These are phyloP conservation scores for Tenodera sinensis DNA, from an alignment of 2,888 invertebrate genomes.

Conservation along the genomic window DNA sequence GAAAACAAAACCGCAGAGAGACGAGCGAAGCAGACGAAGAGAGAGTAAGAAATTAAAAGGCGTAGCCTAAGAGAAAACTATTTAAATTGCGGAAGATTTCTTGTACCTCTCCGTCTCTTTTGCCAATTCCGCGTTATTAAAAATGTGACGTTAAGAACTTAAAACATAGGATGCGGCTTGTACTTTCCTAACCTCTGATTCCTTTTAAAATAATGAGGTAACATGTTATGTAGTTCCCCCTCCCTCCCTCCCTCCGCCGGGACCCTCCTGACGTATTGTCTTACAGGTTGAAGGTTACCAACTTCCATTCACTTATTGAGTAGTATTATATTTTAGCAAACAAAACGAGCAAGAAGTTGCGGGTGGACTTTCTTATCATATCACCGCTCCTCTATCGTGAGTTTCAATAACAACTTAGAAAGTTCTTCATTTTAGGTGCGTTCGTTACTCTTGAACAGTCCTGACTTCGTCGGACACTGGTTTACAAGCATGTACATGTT, in stretches of 20 bases:
- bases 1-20: background rate
- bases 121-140: background rate
- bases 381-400: no score
- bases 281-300: background rate
- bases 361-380: background rate
- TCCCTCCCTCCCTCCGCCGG: no score
- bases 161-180: background rate
- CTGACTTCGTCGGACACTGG: no score
- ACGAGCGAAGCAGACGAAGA: background rate
- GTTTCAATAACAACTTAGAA: no score
- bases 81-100: background rate
- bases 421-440: no score
- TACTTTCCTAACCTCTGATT: background rate
- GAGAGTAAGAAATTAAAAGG: background rate
- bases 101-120: background rate
- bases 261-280: background rate
- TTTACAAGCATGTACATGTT: no score
- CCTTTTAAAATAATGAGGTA: constrained; percentile 18
- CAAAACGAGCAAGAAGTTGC: background rate
- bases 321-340: background rate
- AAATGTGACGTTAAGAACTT: background rate
- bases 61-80: background rate
- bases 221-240: background rate
- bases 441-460: no score
- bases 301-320: background rate